Base-by-base conservation (phyloP, 1,140 invertebrate genomes). In the Trachelipus rathkii region DNA sequence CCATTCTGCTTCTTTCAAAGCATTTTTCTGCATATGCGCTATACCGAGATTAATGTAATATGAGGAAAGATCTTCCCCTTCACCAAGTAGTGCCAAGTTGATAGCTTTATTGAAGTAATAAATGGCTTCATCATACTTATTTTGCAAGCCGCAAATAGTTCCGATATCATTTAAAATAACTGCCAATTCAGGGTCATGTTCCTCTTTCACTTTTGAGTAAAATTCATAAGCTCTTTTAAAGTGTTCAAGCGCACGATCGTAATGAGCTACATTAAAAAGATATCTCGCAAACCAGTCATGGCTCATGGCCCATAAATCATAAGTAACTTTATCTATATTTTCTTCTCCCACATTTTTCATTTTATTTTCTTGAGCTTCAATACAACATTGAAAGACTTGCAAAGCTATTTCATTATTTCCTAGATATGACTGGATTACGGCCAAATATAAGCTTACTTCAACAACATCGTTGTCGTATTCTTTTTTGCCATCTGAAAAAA, bases 261-360 rank as follows among this genome's bases (percentile, higher is more conserved):
- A 77, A 23, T 68, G n/a, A 5, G 50, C 44, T 10, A 44, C 19
- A 15, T 21, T 46, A 72, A 94, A 83, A 73, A 93, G 87, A 84
- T 92, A 89, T 82, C 91, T 88, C 0, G 90, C 93, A 86, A 94
- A 95, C 89, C 91, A 93, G 84, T 94, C 92, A 78, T 91, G 86
- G 67, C 88, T 87, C 84, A 94, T 88, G 15, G 90, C 90, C 82
- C 89, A 88, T 4, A 94, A 85, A 70, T 88, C 85, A 68, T 87
- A 82, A 60, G 88, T 87, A 82, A 91, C 88, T 73, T 88, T 84
- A 82, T 90, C 86, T 15, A 87, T 83, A 44, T 82, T 79, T 10
- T 71, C 72, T 23, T 81, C 71, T 78, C 88, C 85, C 44, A 13
- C 3, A 60, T 86, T 82, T 45, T 89, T 82, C 44, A 44, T 44